Evolutionary conservation across 2,888 invertebrate genomes (phyloP).

Genomic region (Rhorus exstirpatorius): DNA sequence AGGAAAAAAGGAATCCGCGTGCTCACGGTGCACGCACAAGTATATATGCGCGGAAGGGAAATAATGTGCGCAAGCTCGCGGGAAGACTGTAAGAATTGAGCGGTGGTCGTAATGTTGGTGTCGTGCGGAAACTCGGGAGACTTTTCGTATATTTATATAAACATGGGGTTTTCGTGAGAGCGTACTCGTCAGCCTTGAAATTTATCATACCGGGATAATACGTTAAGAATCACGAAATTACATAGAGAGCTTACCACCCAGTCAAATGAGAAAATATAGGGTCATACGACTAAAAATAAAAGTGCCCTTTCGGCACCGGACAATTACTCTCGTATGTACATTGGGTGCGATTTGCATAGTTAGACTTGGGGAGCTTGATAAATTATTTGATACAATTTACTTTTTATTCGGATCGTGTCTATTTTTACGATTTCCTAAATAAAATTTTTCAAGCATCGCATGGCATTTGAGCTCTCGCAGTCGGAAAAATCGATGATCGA

Average conservation of each 20-base stretch:
- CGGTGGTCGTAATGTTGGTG: slow-evolving; percentile 66
- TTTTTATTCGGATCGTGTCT: too few species aligned
- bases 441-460: too few species aligned
- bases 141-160: slow-evolving; percentile 23
- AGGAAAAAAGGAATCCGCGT: too few species aligned
- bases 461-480: too few species aligned
- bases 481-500: too few species aligned
- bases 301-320: neutral
- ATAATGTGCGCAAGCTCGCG: slow-evolving; percentile 32
- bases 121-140: slow-evolving; percentile 28
- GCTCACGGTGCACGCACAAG: slow-evolving; percentile 37
- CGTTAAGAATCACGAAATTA: slow-evolving; percentile 33
- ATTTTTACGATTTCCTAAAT: too few species aligned
- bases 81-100: slow-evolving; percentile 57
- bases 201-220: slow-evolving; percentile 41
- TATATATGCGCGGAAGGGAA: slow-evolving; percentile 53
- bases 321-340: neutral
- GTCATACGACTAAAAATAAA: slow-evolving; percentile 7
- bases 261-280: slow-evolving; percentile 25
- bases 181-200: neutral
- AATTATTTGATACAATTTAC: neutral
- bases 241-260: neutral
- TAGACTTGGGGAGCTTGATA: neutral
- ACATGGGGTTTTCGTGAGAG: neutral
- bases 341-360: neutral